phyloP scores from a whole-genome alignment of 1,140 invertebrate genomes.

The Monochamus saltuarius region DNA sequence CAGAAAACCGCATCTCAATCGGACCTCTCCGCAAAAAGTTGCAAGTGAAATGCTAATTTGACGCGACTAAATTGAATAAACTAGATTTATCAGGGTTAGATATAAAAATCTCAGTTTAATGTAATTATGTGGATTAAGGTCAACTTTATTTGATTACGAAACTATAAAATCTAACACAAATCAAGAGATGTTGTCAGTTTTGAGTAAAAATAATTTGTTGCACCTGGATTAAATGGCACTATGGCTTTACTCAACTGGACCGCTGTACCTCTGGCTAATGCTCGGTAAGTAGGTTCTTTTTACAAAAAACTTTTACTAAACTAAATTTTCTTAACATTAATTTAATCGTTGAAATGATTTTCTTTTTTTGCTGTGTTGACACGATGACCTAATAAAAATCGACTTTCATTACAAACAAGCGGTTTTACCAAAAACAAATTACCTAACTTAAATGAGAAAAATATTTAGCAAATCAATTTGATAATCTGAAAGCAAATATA shows the following conservation, averaged over 20 bases:
- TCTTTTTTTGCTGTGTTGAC: too few relatives aligned
- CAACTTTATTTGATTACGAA: constrained; percentile 22
- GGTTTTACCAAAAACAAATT: too few relatives aligned
- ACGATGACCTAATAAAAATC: too few relatives aligned
- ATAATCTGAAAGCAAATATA: too few relatives aligned
- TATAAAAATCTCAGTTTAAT: constrained; percentile 17
- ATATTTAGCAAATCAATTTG: too few relatives aligned
- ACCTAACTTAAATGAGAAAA: too few relatives aligned
- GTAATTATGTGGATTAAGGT: constrained; percentile 23
- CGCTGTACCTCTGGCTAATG: constrained; percentile 20
- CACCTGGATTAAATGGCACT: neutral
- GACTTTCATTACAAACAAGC: too few relatives aligned
- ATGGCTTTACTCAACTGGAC: constrained; percentile 35
- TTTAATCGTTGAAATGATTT: neutral
- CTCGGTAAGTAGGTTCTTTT: constrained; percentile 27
- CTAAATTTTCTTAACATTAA: too few relatives aligned
- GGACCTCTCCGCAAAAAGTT: too few relatives aligned
- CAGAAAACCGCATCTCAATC: too few relatives aligned
- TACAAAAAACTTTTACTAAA: neutral
- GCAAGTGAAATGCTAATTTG: too few relatives aligned
- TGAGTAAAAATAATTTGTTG: constrained; percentile 8
- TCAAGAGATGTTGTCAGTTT: constrained; percentile 21
- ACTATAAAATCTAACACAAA: constrained; percentile 15
- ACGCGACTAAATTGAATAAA: too few relatives aligned
- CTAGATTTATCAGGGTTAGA: neutral